phyloP scores from a whole-genome alignment of 2,888 invertebrate genomes.

The Leucoma salicis region DNA sequence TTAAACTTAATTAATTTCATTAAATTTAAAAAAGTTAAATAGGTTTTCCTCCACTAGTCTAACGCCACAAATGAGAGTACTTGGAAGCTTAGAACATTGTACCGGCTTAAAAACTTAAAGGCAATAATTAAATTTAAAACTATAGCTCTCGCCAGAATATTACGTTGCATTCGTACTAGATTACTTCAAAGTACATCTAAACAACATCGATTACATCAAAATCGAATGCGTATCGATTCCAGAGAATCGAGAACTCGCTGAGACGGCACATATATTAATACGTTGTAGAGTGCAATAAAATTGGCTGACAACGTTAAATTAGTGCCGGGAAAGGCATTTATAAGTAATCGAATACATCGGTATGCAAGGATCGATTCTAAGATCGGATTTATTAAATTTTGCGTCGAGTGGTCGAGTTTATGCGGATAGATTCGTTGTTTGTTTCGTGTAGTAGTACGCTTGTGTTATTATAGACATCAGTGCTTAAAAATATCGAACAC shows the following conservation, averaged over 20 bases:
- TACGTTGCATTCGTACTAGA: conserved; percentile 17
- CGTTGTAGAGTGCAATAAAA: conserved; percentile 56
- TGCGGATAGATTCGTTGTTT: conserved; percentile 30
- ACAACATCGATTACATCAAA: conserved; percentile 50
- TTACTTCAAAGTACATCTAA: conserved; percentile 32
- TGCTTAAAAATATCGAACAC: too few species aligned
- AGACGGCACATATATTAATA: conserved; percentile 57
- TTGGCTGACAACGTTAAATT: conserved; percentile 70
- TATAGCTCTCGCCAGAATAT: conserved; percentile 9
- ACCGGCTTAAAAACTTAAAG: neutral
- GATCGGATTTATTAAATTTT: conserved; percentile 51
- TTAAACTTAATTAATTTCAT: too few species aligned
- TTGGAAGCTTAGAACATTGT: too few species aligned
- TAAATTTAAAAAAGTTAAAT: too few species aligned
- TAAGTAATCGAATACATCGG: conserved; percentile 77
- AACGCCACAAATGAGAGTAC: too few species aligned
- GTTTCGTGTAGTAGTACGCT: too few species aligned
- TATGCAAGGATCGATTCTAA: conserved; percentile 62
- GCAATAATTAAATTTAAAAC: conserved; percentile 6
- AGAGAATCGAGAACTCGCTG: conserved; percentile 47
- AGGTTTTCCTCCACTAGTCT: too few species aligned
- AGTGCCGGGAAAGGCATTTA: conserved; percentile 68
- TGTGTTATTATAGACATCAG: too few species aligned
- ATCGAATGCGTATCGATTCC: conserved; percentile 55
- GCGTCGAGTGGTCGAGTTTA: conserved; percentile 35